Evolutionary conservation across 1,140 invertebrate species (phyloP).

Genomic region (Bombus waltoni): DNA sequence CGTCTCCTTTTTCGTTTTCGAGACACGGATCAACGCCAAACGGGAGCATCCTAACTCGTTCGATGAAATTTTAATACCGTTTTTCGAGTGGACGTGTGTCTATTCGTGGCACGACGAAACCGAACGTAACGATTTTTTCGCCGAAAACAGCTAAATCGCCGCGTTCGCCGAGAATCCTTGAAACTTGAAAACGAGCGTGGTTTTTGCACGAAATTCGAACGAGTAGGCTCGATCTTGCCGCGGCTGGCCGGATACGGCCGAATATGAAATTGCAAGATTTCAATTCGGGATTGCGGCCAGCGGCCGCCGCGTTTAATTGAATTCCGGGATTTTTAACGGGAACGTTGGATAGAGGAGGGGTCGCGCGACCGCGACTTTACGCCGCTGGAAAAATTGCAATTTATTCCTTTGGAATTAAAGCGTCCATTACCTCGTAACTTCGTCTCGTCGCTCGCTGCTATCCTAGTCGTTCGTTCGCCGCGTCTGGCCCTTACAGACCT

Average conservation of each 20-base stretch:
- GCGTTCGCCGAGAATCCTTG: not conserved
- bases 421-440: constrained; percentile 43
- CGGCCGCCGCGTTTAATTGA: constrained; percentile 42
- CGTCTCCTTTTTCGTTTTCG: not conserved
- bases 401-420: constrained; percentile 62
- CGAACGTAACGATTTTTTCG: not conserved
- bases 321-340: constrained; percentile 46
- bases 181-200: not conserved
- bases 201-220: not conserved
- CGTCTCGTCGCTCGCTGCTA: not conserved
- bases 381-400: constrained; percentile 63
- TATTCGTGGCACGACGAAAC: not conserved
- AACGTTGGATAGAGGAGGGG: not conserved
- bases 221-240: not conserved
- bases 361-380: not conserved
- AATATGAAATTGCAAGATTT: constrained; percentile 51
- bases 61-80: constrained; percentile 4
- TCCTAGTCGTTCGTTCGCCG: not conserved
- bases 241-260: not conserved
- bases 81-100: not conserved
- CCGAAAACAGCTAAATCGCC: not conserved
- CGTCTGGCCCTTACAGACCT: constrained; percentile 21
- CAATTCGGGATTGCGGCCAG: constrained; percentile 31
- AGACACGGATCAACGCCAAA: not conserved
- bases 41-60: not conserved